A percentile compares a stretch with the other conserved stretches of the same genome.
Evolutionary conservation across 1,140 invertebrate species (phyloP).

Genomic region (Sminthurinus signatus): DNA sequence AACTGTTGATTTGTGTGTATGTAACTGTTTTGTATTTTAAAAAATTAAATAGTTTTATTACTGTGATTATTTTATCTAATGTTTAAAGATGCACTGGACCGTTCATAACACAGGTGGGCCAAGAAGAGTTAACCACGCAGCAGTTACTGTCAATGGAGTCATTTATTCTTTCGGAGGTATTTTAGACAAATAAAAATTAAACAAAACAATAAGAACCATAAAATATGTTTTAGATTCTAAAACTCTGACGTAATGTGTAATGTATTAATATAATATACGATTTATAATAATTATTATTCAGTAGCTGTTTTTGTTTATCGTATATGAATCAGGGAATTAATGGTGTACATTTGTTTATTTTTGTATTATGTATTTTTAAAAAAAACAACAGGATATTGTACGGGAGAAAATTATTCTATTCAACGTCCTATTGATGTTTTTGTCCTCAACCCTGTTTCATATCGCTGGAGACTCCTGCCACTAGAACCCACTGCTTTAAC

Average conservation of each 20-base stretch:
- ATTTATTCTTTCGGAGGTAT: constrained; percentile 88
- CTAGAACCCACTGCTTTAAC: constrained; percentile 42
- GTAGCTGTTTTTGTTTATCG: too few relatives aligned
- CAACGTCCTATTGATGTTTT: constrained; percentile 39
- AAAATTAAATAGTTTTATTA: too few relatives aligned
- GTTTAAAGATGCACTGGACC: constrained; percentile 61
- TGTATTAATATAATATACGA: constrained; percentile 47
- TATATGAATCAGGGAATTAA: too few relatives aligned
- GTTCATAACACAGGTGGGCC: constrained; percentile 73
- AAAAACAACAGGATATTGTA: constrained; percentile 47
- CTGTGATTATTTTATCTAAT: too few relatives aligned
- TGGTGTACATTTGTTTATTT: too few relatives aligned
- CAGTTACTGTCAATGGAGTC: constrained; percentile 68
- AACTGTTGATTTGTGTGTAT: too few relatives aligned
- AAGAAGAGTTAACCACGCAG: constrained; percentile 78
- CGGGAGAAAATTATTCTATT: constrained; percentile 58
- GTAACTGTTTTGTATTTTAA: too few relatives aligned
- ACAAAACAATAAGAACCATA: too few relatives aligned
- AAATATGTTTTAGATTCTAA: too few relatives aligned
- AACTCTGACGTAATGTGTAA: constrained; percentile 87
- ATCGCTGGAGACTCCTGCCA: constrained; percentile 48
- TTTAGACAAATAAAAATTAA: too few relatives aligned
- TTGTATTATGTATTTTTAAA: too few relatives aligned
- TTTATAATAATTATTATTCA: constrained; percentile 4
- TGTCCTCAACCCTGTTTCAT: constrained; percentile 46